Evolutionary conservation across 2,797 vertebrate genomes (phyloP).

Genomic region (Hemitrygon akajei): DNA sequence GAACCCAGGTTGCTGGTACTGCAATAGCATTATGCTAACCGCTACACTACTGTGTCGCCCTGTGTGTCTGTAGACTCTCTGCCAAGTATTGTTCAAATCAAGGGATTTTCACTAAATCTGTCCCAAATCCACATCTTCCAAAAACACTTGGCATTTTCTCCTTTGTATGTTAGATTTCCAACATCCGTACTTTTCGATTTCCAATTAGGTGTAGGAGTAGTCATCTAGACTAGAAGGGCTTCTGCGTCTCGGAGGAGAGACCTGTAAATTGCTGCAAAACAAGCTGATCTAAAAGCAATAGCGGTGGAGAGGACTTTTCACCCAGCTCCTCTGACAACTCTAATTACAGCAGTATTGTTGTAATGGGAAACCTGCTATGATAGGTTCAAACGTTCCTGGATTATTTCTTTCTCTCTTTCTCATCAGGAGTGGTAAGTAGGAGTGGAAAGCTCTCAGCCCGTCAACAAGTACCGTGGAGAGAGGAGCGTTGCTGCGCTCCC

Average conservation of each 20-base stretch:
- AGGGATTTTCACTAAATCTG: too few relatives aligned
- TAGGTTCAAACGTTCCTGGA: neutral
- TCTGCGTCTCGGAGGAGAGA: neutral
- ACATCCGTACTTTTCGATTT: too few relatives aligned
- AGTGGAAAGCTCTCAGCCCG: constrained; percentile 2
- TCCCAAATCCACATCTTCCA: too few relatives aligned
- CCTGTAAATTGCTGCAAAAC: neutral
- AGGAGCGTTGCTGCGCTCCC: too few relatives aligned
- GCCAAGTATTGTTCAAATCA: too few relatives aligned
- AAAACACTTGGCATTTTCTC: too few relatives aligned
- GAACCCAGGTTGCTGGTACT: too few relatives aligned
- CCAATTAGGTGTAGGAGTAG: neutral
- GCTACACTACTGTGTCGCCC: too few relatives aligned
- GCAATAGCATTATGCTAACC: too few relatives aligned
- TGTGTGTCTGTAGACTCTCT: too few relatives aligned
- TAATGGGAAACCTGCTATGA: neutral
- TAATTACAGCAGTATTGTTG: constrained; percentile 1
- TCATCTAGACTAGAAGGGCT: neutral
- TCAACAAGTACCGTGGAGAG: neutral
- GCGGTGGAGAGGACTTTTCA: neutral
- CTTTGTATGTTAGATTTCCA: too few relatives aligned
- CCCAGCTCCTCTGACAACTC: neutral
- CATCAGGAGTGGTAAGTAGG: neutral
- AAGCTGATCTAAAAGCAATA: neutral
- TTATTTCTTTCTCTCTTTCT: neutral